A percentile compares a stretch with the other conserved stretches of the same genome.
Evolutionary conservation across 2,888 invertebrate species (phyloP).

Genomic region (Chamaedrilus cognettii): DNA sequence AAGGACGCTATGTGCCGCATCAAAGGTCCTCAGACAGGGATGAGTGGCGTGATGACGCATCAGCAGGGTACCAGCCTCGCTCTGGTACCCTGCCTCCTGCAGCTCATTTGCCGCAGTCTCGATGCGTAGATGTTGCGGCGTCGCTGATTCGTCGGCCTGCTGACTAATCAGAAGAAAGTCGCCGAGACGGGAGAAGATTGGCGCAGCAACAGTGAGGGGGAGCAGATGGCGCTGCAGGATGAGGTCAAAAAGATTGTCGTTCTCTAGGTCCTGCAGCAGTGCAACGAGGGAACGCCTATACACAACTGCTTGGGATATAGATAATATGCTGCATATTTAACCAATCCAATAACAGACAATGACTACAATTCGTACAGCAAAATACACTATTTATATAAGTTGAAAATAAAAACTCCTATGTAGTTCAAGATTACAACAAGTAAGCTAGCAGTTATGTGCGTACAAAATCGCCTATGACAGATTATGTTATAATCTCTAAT

Average conservation of each 20-base stretch:
- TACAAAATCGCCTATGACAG: too few species aligned
- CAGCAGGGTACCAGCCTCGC: constrained; percentile 50
- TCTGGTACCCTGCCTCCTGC: constrained; percentile 42
- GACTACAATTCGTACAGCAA: too few species aligned
- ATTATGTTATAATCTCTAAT: too few species aligned
- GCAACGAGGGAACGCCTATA: too few species aligned
- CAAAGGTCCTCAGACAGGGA: constrained; percentile 48
- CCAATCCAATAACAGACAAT: too few species aligned
- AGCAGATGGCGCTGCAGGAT: constrained; percentile 45
- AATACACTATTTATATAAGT: too few species aligned
- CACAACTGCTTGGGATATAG: too few species aligned
- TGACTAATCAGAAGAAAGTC: constrained; percentile 30
- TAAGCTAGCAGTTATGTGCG: too few species aligned
- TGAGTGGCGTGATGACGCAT: constrained; percentile 46
- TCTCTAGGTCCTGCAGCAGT: too few species aligned
- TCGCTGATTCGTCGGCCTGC: constrained; percentile 13
- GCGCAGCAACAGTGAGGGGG: constrained; percentile 42
- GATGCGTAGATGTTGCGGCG: constrained; percentile 28
- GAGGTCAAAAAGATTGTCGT: constrained; percentile 42
- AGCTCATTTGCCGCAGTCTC: constrained; percentile 45
- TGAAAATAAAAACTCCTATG: too few species aligned
- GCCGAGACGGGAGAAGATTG: constrained; percentile 43
- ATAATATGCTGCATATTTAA: too few species aligned
- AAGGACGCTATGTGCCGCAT: constrained; percentile 41
- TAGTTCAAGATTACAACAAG: too few species aligned